Evolutionary conservation across 2,113 vertebrate genomes (phyloP).

Genomic region (Gallinago jamesoni): DNA sequence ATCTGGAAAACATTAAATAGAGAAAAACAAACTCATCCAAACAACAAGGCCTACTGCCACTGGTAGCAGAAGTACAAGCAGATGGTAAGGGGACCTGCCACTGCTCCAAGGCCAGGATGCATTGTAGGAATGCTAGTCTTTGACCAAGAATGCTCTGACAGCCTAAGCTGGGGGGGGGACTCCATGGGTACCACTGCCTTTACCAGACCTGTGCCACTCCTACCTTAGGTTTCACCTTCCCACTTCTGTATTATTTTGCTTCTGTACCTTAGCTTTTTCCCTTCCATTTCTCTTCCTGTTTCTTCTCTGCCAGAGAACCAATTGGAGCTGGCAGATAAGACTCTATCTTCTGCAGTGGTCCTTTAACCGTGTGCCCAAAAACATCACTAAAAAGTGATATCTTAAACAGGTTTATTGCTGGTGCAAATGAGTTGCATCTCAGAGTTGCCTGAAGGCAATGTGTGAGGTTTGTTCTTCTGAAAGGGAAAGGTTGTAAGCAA

Average conservation of each 20-base stretch:
- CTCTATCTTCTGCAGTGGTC: neutral
- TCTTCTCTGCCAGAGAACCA: neutral
- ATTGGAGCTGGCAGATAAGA: neutral
- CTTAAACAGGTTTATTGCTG: neutral
- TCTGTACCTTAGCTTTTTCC: neutral
- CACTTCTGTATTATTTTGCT: neutral
- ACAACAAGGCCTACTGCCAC: neutral
- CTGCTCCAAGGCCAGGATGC: neutral
- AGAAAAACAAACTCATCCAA: neutral
- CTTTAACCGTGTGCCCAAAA: neutral
- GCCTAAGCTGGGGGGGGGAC: fast-evolving
- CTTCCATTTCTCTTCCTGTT: neutral
- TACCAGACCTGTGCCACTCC: neutral
- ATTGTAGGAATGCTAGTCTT: neutral
- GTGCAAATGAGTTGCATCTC: neutral
- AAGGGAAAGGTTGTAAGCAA: neutral
- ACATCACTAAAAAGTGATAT: neutral
- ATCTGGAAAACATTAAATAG: neutral
- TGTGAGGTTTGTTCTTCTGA: neutral
- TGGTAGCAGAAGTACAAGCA: neutral
- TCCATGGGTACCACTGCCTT: neutral
- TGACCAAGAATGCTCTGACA: neutral
- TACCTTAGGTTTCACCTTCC: neutral
- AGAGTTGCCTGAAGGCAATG: neutral
- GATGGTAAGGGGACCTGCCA: neutral